These are phyloP conservation scores for Muscidifurax raptorellus DNA, from an alignment of 1,140 invertebrate genomes.

Conservation along the genomic window DNA sequence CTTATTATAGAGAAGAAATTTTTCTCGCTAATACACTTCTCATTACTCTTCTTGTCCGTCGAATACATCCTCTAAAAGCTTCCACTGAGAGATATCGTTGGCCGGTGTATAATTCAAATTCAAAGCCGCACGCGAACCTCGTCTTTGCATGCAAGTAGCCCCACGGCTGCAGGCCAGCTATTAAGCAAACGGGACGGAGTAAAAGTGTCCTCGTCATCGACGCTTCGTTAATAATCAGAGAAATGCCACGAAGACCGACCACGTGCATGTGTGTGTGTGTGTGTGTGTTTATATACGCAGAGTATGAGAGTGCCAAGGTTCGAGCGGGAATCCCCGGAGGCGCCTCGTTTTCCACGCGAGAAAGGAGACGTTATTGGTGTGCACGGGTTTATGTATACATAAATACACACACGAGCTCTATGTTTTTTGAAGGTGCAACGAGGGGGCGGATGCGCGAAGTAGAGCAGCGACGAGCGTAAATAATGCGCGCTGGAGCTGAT, in stretches of 20 bases:
- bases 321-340: not conserved
- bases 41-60: too few species aligned
- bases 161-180: not conserved
- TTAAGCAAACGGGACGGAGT: constrained; percentile 3
- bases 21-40: too few species aligned
- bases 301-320: constrained; percentile 29
- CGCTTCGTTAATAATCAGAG: not conserved
- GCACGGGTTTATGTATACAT: too few species aligned
- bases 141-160: not conserved
- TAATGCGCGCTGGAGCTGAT: too few species aligned
- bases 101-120: constrained; percentile 14
- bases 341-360: constrained; percentile 20
- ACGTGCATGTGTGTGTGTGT: not conserved
- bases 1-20: too few species aligned
- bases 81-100: too few species aligned
- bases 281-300: not conserved
- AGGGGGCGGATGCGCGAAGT: too few species aligned
- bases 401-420: not conserved
- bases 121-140: not conserved
- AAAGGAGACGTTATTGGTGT: not conserved
- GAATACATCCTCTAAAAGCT: too few species aligned
- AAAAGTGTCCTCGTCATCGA: not conserved
- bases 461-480: too few species aligned
- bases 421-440: not conserved
- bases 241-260: not conserved